These are phyloP conservation scores for Caenorhabditis inopinata DNA, from an alignment of 1,140 invertebrate species.

Conservation along the genomic window DNA sequence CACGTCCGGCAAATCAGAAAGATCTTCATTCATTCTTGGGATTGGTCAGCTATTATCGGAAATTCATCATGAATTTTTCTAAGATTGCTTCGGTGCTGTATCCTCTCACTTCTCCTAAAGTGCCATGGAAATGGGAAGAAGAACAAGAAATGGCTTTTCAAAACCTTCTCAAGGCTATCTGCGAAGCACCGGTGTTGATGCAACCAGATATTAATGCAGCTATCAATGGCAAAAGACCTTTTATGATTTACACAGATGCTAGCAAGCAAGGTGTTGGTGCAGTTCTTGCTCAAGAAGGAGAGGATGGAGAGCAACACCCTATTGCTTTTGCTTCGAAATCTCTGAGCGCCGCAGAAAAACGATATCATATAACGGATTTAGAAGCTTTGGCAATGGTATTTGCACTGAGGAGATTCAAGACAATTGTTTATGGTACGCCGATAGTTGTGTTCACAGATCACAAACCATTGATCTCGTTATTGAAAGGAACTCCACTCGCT, in stretches of 20 bases:
- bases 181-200: slow-evolving; percentile 41
- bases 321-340: slow-evolving; percentile 38
- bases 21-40: slow-evolving; percentile 22
- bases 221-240: slow-evolving; percentile 7
- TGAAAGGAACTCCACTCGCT: neutral
- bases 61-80: slow-evolving; percentile 37
- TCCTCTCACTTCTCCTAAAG: slow-evolving; percentile 39
- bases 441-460: neutral
- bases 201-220: slow-evolving; percentile 36
- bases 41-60: slow-evolving; percentile 20
- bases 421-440: neutral
- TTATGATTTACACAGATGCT: slow-evolving; percentile 51
- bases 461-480: neutral
- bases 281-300: slow-evolving; percentile 43
- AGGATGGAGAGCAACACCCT: slow-evolving; percentile 37
- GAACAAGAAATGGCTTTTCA: slow-evolving; percentile 43
- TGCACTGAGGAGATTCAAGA: neutral
- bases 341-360: slow-evolving; percentile 31
- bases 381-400: slow-evolving; percentile 41
- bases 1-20: neutral
- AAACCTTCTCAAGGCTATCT: slow-evolving; percentile 37
- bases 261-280: slow-evolving; percentile 40
- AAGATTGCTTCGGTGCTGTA: slow-evolving; percentile 32
- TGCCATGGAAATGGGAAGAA: slow-evolving; percentile 8
- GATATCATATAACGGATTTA: slow-evolving; percentile 36